These are phyloP conservation scores for Anhinga anhinga DNA, from an alignment of 2,113 vertebrate genomes.

Conservation along the genomic window DNA sequence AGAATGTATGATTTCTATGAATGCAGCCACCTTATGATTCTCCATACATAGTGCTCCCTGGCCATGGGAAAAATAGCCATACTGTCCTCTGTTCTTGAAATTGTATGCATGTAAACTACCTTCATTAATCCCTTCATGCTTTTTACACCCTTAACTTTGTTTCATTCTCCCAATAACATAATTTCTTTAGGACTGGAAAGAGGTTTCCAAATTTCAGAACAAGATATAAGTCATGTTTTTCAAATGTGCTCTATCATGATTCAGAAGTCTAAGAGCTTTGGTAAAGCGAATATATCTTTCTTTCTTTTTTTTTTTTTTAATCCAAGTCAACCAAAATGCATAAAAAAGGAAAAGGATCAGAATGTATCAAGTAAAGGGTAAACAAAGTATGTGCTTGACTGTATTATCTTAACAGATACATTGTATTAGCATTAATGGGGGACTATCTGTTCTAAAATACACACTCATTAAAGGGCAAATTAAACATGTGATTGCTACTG, in stretches of 20 bases:
- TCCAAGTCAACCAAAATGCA: not conserved
- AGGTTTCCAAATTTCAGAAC: not conserved
- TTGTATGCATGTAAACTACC: not conserved
- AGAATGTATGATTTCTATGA: not conserved
- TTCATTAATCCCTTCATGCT: not conserved
- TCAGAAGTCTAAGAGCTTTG: not conserved
- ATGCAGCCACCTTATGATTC: not conserved
- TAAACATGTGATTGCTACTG: not conserved
- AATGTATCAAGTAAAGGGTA: not conserved
- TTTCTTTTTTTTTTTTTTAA: no score
- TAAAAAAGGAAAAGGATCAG: not conserved
- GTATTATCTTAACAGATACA: not conserved
- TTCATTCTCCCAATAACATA: not conserved
- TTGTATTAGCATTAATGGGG: not conserved
- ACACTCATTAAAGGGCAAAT: slow-evolving; percentile 10
- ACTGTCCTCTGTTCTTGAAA: not conserved
- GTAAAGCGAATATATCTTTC: not conserved
- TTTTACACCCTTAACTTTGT: not conserved
- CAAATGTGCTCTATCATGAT: not conserved
- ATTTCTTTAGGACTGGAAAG: not conserved
- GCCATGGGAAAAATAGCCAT: not conserved
- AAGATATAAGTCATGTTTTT: not conserved
- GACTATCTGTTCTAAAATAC: not conserved
- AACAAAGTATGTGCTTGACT: not conserved
- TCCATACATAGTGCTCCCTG: not conserved